Evolutionary conservation across 2,113 vertebrate genomes (phyloP), one percentile per base, ranked within the genome.

Genomic region (Corvus moneduloides): DNA sequence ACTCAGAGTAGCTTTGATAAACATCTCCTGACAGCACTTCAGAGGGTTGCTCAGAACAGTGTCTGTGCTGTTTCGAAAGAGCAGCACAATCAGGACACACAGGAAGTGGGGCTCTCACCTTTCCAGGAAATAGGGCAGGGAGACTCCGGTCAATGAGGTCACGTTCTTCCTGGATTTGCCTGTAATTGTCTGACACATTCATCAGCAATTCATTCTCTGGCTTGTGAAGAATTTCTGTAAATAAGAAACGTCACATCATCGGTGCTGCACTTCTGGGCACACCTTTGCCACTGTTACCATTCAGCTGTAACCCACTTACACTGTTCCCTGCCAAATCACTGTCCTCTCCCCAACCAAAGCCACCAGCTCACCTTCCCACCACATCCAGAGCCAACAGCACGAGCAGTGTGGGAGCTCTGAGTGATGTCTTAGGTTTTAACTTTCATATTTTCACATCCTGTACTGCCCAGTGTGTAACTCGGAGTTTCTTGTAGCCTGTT

Each of bases 121-220:
- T 99, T 91, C 98, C 98, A 78, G 95, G 81, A 61, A 98, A 95
- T 32, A 98, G 92, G 33, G 98, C 94, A 13, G 98, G 98, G 81
- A 99, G 96, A 26, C 61, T 84, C 26, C 92, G 96, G 90, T 98
- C 98, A 52, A 99, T 98, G 79, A 98, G 61, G 26, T 98, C 98
- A 67, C 97, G 97, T 72, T 98, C 98, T 88, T 99, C 99, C 97
- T 98, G 98, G 39, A 97, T 98, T 88, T 94, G 97, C 85, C 99
- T 97, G 95, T 99, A 99, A 90, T 90, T 14, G n/a, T 98, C 97
- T 0, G 97, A 97, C 23, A 95, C 32, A 88, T 97, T 99, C 99
- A 99, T 99, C 94, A 99, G 90, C 69, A 99, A 90, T 48, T 97
- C 94, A 23, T 97, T 78, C 19, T 97, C 97, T 1, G 99, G 98